These are phyloP conservation scores for Drosophila subpulchrella DNA, from an alignment of 1,140 invertebrate genomes.

Conservation along the genomic window DNA sequence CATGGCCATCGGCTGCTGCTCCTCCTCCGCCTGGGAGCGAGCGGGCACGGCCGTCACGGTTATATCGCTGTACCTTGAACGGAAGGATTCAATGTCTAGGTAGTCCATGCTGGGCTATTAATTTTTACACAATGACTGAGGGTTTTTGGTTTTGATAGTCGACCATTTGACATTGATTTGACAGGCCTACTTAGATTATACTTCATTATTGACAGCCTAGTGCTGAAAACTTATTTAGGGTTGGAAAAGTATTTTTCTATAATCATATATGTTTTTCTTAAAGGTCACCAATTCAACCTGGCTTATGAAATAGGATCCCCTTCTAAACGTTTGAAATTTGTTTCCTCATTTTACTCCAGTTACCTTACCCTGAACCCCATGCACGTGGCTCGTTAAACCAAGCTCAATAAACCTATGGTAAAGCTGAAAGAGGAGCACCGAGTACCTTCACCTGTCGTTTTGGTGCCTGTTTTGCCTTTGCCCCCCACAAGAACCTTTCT, in stretches of 20 bases:
- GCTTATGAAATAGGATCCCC: neutral
- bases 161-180: neutral
- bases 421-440: conserved; percentile 4
- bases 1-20: neutral
- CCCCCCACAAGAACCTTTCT: conserved; percentile 29
- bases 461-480: conserved; percentile 13
- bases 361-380: neutral
- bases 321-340: neutral
- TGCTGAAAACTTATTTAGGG: neutral
- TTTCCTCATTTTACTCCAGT: neutral
- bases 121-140: neutral
- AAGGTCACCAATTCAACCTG: too few relatives aligned
- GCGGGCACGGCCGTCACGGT: conserved; percentile 61
- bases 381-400: neutral
- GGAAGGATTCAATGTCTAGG: conserved; percentile 66
- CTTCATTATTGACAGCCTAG: neutral
- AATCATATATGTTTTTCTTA: neutral
- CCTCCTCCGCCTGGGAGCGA: neutral
- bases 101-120: conserved; percentile 36
- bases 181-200: neutral
- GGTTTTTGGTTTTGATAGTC: neutral
- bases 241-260: neutral
- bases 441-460: conserved; percentile 1
- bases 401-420: conserved; percentile 12
- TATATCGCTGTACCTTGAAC: conserved; percentile 67